Base-by-base conservation (phyloP, 2,888 invertebrate species). In the Scaptomyza reducta region DNA sequence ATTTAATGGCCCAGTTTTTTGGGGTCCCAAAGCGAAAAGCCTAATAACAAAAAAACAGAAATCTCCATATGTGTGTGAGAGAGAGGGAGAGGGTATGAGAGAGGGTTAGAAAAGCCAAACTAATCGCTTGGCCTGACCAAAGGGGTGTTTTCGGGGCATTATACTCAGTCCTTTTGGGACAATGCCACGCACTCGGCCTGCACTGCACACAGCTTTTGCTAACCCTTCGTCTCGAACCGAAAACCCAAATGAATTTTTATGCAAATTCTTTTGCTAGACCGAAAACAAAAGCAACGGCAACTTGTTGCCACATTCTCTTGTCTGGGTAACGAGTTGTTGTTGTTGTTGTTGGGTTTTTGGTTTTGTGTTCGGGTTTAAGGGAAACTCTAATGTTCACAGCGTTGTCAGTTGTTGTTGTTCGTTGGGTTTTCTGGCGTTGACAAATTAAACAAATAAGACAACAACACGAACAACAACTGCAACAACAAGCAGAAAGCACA, bases 401-500 rank as follows among this genome's bases (percentile, higher is more conserved):
- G 50, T 47, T 68, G 57, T 58, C 62, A 61, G 54, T 64, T 44
- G n/a, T 16, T 33, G 40, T 13, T 41, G 14, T 14, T 33, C 42
- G 33, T 38, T 66, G 42, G 42, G 41, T 18, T 13, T 13, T 10
- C 27, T 18, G 45, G 16, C 35, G 63, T 61, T 79, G 65, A 87
- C 81, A 82, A 82, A 84, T 82, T 82, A 82, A 87, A 84, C 87
- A 83, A 86, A 87, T 80, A 84, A 80, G 74, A 80, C 68, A 80
- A 77, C 70, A 71, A 63, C 31, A 31, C 9, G 10, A 31, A 10
- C 69, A 62, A 60, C 60, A 66, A 33, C 40, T 31, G 46, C 45
- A 53, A 41, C 16, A n/a, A 22, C 49, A 31, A 29, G 18, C 42
- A 45, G 16, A 16, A 40, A 25, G 47, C 35, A 58, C 35, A 7